These are phyloP conservation scores for Eretmochelys imbricata DNA, from an alignment of 2,113 vertebrate species.

Conservation along the genomic window DNA sequence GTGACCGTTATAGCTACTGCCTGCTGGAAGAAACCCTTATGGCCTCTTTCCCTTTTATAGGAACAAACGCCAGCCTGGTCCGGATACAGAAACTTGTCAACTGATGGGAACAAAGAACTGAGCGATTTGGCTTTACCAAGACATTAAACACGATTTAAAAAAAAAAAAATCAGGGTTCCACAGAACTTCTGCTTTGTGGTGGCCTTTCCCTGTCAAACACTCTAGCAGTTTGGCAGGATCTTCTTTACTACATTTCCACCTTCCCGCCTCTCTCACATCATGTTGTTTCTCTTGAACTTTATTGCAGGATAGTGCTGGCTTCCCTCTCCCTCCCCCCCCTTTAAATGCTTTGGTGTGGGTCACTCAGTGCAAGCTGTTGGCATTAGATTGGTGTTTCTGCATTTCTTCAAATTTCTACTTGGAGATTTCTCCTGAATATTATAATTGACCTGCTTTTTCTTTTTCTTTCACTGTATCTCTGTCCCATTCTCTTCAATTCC, in stretches of 20 bases:
- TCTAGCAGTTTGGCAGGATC: conserved; percentile 45
- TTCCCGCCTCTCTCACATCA: conserved; percentile 49
- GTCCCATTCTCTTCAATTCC: conserved; percentile 25
- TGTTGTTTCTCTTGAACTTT: conserved; percentile 58
- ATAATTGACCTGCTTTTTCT: conserved; percentile 70
- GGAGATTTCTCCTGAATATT: conserved; percentile 38
- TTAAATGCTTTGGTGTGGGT: conserved; percentile 67
- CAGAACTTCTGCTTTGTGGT: neutral
- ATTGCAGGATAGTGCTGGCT: conserved; percentile 66
- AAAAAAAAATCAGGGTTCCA: conserved; percentile 38
- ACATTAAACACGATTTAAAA: neutral
- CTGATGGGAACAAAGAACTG: conserved; percentile 59
- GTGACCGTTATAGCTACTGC: neutral
- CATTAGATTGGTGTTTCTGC: conserved; percentile 56
- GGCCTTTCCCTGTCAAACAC: conserved; percentile 20
- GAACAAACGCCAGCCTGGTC: conserved; percentile 45
- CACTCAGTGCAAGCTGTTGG: conserved; percentile 48
- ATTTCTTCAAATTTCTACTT: conserved; percentile 44
- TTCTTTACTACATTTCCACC: conserved; percentile 29
- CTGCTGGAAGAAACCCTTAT: conserved; percentile 43
- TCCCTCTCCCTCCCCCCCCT: conserved; percentile 43
- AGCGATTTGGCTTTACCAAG: conserved; percentile 47
- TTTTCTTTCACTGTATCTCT: conserved; percentile 53
- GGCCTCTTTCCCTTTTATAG: conserved; percentile 65
- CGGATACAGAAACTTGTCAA: conserved; percentile 55